Conservation (phyloP, 2,888 invertebrate species). For the Dynastes maya region DNA sequence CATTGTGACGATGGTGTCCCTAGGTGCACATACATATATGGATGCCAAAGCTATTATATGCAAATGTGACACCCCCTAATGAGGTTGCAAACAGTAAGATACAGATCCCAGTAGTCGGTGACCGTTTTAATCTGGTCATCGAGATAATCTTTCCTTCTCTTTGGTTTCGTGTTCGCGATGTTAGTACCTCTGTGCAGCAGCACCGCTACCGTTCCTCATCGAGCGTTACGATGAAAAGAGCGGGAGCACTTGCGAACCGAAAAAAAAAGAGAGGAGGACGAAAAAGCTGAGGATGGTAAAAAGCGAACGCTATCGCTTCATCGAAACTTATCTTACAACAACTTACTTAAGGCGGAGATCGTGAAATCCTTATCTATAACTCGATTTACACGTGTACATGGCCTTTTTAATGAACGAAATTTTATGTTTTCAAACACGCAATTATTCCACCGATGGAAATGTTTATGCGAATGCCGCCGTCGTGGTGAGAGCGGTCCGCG, state of each 20-base stretch:
- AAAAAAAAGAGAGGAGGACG: constrained; percentile 31
- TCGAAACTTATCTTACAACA: constrained; percentile 56
- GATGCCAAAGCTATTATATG: constrained; percentile 61
- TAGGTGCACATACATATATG: constrained; percentile 53
- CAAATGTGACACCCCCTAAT: constrained; percentile 65
- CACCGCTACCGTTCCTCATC: constrained; percentile 44
- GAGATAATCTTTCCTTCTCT: constrained; percentile 52
- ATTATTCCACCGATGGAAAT: constrained; percentile 50
- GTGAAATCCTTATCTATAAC: constrained; percentile 58
- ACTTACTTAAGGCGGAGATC: constrained; percentile 60
- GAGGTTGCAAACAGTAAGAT: constrained; percentile 60
- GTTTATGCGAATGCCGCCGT: constrained; percentile 45
- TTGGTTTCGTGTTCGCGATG: constrained; percentile 44
- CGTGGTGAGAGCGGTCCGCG: constrained; percentile 14
- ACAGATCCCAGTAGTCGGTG: constrained; percentile 58
- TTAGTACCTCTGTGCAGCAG: constrained; percentile 23
- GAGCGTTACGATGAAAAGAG: constrained; percentile 28
- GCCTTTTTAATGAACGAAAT: constrained; percentile 58
- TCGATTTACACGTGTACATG: constrained; percentile 59
- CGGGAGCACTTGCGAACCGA: constrained; percentile 23
- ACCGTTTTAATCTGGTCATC: constrained; percentile 57
- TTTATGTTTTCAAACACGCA: constrained; percentile 53
- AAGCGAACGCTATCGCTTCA: constrained; percentile 54
- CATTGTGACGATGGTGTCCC: constrained; percentile 37
- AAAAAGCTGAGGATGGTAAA: constrained; percentile 46